Evolutionary conservation across 2,113 vertebrate genomes (phyloP).

Genomic region (Ia io): DNA sequence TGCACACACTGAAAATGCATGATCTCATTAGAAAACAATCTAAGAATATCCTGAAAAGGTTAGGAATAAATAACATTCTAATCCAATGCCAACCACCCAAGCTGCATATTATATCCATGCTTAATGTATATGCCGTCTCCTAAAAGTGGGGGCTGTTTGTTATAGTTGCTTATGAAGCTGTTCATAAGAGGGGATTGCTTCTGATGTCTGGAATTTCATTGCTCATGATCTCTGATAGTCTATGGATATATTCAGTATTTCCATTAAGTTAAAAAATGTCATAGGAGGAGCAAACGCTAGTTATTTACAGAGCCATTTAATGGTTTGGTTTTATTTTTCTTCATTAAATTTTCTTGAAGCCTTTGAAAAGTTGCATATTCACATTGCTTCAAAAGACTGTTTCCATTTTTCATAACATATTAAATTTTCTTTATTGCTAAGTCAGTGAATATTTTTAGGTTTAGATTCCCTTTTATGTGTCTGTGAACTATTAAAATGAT

Average conservation of each 20-base stretch:
- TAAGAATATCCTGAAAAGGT: slow-evolving; percentile 54
- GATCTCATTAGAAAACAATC: not conserved
- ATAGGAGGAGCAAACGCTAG: not conserved
- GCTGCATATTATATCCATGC: not conserved
- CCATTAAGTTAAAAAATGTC: not conserved
- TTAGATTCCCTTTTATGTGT: slow-evolving; percentile 62
- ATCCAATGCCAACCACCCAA: not conserved
- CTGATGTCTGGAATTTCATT: slow-evolving; percentile 29
- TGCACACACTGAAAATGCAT: not conserved
- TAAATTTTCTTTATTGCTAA: slow-evolving; percentile 47
- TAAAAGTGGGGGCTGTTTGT: not conserved
- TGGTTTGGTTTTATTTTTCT: slow-evolving; percentile 20
- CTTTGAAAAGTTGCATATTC: slow-evolving; percentile 54
- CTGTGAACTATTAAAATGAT: slow-evolving; percentile 79
- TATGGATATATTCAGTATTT: not conserved
- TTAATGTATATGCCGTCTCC: not conserved
- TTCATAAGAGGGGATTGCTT: not conserved
- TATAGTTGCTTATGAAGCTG: not conserved
- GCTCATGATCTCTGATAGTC: not conserved
- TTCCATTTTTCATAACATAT: slow-evolving; percentile 41
- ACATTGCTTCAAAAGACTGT: slow-evolving; percentile 9
- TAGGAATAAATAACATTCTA: not conserved
- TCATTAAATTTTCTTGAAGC: slow-evolving; percentile 51
- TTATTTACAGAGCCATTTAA: slow-evolving; percentile 42
- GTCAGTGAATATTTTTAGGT: slow-evolving; percentile 54